Percentiles rank a stretch among this genome's conserved stretches.
Evolutionary conservation across 2,888 invertebrate genomes (phyloP).

Genomic region (Autographa pulchrina): DNA sequence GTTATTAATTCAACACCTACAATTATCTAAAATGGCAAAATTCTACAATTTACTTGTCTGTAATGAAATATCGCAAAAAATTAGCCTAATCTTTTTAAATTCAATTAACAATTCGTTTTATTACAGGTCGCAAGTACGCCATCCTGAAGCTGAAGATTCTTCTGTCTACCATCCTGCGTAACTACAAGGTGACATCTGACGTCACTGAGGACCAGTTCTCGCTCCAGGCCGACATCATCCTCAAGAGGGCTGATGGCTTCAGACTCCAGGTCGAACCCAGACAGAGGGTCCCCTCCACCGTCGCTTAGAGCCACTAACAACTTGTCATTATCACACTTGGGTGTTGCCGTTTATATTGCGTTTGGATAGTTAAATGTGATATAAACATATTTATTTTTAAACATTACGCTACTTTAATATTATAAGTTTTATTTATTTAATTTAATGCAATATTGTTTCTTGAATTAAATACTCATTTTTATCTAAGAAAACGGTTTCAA

Average conservation of each 20-base stretch:
- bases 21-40: too few species aligned
- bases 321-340: background rate
- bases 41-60: too few species aligned
- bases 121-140: constrained; percentile 93
- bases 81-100: too few species aligned
- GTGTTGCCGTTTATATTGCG: constrained; percentile 8
- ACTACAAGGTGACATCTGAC: constrained; percentile 91
- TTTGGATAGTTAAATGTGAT: constrained; percentile 18
- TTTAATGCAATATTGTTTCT: constrained; percentile 14
- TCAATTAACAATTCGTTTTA: background rate
- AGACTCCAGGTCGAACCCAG: constrained; percentile 92
- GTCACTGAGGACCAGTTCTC: constrained; percentile 91
- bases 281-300: constrained; percentile 62
- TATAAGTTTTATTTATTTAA: constrained; percentile 33
- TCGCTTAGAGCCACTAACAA: constrained; percentile 39
- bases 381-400: constrained; percentile 29
- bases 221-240: constrained; percentile 93
- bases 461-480: constrained; percentile 1
- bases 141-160: constrained; percentile 93
- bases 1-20: constrained; percentile 38
- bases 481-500: background rate
- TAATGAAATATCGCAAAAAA: too few species aligned
- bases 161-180: constrained; percentile 92
- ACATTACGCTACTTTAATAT: constrained; percentile 25
- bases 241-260: constrained; percentile 93